Conservation (phyloP, 2,888 invertebrate species). For the Tineola bisselliella region DNA sequence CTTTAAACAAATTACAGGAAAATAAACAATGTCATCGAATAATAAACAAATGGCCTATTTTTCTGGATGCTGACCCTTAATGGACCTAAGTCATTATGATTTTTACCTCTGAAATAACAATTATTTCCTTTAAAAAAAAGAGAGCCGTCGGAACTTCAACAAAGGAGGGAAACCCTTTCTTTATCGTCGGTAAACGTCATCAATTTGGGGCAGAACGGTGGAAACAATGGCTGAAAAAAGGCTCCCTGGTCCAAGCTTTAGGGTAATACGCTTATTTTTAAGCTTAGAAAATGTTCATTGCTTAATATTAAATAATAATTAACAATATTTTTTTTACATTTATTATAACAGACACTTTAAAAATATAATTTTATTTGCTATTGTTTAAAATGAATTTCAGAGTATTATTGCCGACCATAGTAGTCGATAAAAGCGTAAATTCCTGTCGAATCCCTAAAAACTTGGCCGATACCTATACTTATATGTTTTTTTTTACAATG, state of each 20-base stretch:
- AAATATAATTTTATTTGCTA: not conserved
- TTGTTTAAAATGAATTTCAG: not conserved
- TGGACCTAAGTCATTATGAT: not conserved
- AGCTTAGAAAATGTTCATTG: not conserved
- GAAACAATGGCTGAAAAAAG: constrained; percentile 36
- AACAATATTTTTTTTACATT: not conserved
- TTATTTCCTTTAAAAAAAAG: constrained; percentile 22
- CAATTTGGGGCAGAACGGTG: constrained; percentile 28
- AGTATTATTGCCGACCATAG: too few species aligned
- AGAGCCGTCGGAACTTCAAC: constrained; percentile 16
- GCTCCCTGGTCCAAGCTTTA: constrained; percentile 14
- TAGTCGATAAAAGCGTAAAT: too few species aligned
- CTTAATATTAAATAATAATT: not conserved
- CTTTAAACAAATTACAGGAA: too few species aligned
- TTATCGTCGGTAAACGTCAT: constrained; percentile 31
- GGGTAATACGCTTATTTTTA: not conserved
- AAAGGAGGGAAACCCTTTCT: constrained; percentile 25
- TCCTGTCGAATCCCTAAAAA: too few species aligned
- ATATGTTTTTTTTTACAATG: too few species aligned
- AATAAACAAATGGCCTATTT: not conserved
- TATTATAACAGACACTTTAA: not conserved
- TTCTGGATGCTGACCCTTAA: not conserved
- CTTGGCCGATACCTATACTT: too few species aligned
- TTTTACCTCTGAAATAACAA: not conserved
- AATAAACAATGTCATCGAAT: too few species aligned